Base-by-base conservation (phyloP, 2,888 invertebrate species). In the Branchellion lobata region DNA sequence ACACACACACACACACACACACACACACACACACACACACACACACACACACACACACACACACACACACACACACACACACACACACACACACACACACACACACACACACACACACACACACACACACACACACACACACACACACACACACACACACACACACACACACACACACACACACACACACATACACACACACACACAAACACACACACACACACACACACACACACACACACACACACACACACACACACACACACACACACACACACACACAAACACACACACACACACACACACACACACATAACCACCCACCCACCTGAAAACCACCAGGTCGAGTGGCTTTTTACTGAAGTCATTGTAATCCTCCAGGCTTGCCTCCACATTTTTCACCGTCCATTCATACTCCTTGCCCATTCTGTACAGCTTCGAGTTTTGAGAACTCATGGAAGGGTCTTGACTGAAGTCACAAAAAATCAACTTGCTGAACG, bases 261-360 rank as follows among this genome's bases (percentile, higher is more conserved):
- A 71, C 29, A 8, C 21, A 36, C 24, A 71, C 29, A 33, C n/a
- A 71, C 71, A 1, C 24, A 29, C 36, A 71, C 40, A 3, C 34
- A 33, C 24, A n/a, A 71, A n/a, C 2, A 31, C 31, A 68, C 24
- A 5, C 40, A 40, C 40, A 40, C 40, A 40, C 5, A 14, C 40
- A 40, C 40, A 40, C 73, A 73, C 33, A 31, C n/a, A n/a, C n/a
- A n/a, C n/a, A n/a, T n/a, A n/a, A n/a, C n/a, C n/a, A 27, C 18
- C 27, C 51, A 33, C 78, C 80, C 87, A 86, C 86, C 87, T 86
- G 84, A 88, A 88, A 72, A 96, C 89, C 1, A 96, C 96, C 79
- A 96, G 90, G 87, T 95, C 93, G 96, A 96, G 96, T 0, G 96
- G 96, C 85, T 95, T 96, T 87, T 95, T 96, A 14, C 94, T 93